Percentiles rank a stretch among this genome's conserved stretches.
Evolutionary conservation across 2,797 vertebrate genomes (phyloP).

Genomic region (Sebastes vulpes): DNA sequence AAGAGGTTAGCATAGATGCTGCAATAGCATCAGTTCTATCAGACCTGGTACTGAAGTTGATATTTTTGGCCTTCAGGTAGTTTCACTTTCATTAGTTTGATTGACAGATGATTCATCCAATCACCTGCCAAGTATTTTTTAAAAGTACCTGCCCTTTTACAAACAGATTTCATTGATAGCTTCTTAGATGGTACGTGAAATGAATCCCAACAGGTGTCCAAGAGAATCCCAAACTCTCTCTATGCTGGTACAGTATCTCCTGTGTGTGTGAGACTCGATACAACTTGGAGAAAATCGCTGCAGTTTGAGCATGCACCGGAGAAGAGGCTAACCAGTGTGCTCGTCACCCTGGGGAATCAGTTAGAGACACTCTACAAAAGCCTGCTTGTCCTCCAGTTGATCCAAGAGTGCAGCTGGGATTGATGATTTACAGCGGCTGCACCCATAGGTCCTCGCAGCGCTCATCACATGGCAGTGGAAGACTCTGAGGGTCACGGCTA

Average conservation of each 20-base stretch:
- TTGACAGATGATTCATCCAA: too few relatives aligned
- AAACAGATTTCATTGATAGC: too few relatives aligned
- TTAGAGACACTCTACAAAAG: slow-evolving; percentile 76
- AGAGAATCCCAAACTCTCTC: not conserved
- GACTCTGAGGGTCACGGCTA: slow-evolving; percentile 17
- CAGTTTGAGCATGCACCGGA: not conserved
- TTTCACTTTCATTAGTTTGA: too few relatives aligned
- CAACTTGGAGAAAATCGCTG: slow-evolving; percentile 4
- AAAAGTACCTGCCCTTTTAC: too few relatives aligned
- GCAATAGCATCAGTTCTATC: too few relatives aligned
- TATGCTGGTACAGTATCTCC: not conserved
- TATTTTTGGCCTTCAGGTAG: too few relatives aligned
- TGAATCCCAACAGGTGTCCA: slow-evolving; percentile 11
- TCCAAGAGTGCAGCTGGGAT: slow-evolving; percentile 77
- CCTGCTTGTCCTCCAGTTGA: slow-evolving; percentile 82
- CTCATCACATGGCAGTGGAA: slow-evolving; percentile 33
- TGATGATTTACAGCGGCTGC: slow-evolving; percentile 66
- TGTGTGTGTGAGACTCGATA: not conserved
- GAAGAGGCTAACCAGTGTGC: slow-evolving; percentile 23
- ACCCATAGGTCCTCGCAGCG: slow-evolving; percentile 41
- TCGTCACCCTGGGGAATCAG: slow-evolving; percentile 73
- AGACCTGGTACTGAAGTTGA: too few relatives aligned
- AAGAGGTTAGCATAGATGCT: too few relatives aligned
- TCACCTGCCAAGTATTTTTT: too few relatives aligned
- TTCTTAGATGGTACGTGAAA: not conserved